These are phyloP conservation scores for Semicossyphus pulcher DNA, from an alignment of 2,113 vertebrate species.

Conservation along the genomic window DNA sequence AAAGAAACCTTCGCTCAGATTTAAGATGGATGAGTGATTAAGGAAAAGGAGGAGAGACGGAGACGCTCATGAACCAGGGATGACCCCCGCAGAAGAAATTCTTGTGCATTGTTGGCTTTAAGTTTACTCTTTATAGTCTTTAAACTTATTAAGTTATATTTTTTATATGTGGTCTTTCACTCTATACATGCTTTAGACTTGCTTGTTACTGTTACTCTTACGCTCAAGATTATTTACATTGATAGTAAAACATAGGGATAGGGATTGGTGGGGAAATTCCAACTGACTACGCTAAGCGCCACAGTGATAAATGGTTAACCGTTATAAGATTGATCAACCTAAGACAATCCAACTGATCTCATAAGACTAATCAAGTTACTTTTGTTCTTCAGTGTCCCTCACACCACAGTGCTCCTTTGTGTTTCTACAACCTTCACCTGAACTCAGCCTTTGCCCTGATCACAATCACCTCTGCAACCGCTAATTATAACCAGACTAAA, in stretches of 20 bases:
- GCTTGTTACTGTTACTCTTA: not conserved
- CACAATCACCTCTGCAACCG: slow-evolving; percentile 3
- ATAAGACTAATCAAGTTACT: not conserved
- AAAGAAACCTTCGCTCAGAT: slow-evolving; percentile 22
- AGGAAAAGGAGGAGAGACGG: not conserved
- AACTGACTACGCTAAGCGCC: not conserved
- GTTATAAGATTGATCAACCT: not conserved
- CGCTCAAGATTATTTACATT: no score
- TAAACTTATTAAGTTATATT: no score
- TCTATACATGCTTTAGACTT: no score
- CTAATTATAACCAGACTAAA: not conserved
- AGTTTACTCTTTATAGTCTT: no score
- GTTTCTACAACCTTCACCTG: slow-evolving; percentile 8
- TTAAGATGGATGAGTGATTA: not conserved
- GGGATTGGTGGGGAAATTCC: no score
- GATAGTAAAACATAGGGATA: no score
- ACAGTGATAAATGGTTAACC: not conserved
- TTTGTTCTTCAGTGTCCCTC: not conserved
- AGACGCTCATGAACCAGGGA: not conserved
- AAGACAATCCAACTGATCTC: not conserved
- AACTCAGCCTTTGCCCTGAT: not conserved
- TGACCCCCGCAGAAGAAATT: no score
- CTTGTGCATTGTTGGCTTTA: no score
- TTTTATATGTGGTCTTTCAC: no score
- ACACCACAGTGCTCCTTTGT: not conserved